Evolutionary conservation across 2,888 invertebrate genomes (phyloP).

Genomic region (Heliconius aoede): DNA sequence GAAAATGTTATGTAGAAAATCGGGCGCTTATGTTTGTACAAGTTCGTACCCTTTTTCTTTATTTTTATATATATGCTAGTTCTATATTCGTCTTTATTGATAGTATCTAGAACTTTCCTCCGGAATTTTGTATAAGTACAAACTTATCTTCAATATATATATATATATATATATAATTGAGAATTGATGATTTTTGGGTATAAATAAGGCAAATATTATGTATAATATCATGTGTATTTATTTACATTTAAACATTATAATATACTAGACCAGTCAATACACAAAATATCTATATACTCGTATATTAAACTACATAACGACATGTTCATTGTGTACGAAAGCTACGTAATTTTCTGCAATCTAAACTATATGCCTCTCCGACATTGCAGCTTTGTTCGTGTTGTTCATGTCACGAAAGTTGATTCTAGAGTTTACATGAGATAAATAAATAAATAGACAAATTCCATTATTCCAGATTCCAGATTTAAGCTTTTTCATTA

Average conservation of each 20-base stretch:
- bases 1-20: conserved; percentile 46
- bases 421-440: not conserved
- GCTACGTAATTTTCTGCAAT: not conserved
- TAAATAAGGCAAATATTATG: no score
- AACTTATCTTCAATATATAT: not conserved
- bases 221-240: no score
- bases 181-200: no score
- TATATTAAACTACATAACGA: no score
- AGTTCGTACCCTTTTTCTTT: not conserved
- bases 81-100: not conserved
- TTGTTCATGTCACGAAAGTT: not conserved
- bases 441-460: not conserved
- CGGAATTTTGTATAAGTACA: not conserved
- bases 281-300: no score
- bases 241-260: no score
- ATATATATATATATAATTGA: not conserved
- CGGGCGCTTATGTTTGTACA: not conserved
- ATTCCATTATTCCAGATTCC: no score
- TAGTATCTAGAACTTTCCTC: not conserved
- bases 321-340: not conserved
- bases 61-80: not conserved
- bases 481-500: not conserved
- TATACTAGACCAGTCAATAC: no score
- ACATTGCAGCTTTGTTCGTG: not conserved
- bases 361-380: not conserved